Evolutionary conservation across 2,888 invertebrate species (phyloP), one percentile per base, ranked within the genome.

Genomic region (Parapristionchus giblindavisi): DNA sequence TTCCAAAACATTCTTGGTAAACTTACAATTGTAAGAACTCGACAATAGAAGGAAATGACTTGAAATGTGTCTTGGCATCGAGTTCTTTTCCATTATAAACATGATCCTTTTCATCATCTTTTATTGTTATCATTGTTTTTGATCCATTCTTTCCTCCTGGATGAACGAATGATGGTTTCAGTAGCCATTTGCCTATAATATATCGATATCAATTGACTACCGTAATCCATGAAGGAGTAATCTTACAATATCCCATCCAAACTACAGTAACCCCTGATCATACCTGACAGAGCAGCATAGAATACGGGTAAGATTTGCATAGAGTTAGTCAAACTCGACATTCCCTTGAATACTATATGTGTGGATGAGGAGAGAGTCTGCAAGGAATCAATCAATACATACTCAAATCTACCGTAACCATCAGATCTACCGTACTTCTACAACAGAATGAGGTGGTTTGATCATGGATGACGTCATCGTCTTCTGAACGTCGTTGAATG

Each of bases 301-400:
- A 52, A 68, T 48, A 68, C 52, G 32, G 68, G 68, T 8, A 68
- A 24, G 21, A 68, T 48, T 3, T 52, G 48, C 34, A 21, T 17
- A 8, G 52, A 24, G 3, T n/a, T 34, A 34, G 51, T 68, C 24
- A 68, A 34, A 27, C n/a, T 24, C 4, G 51, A 48, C 51, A 68
- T 52, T 34, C 34, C 36, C 52, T 68, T 68, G 68, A 68, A 34
- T 34, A 68, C 68, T 21, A 68, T 14, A 36, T 68, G 68, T n/a
- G 68, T 68, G 8, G 51, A 51, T 24, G 34, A 32, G 14, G 48
- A n/a, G 51, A 68, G 36, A 17, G 34, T 68, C 68, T 68, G 51
- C 24, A 29, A 58, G n/a, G 24, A 24, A n/a, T 5, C 48, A 48
- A 48, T n/a, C n/a, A n/a, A 51, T 51, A 4, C n/a, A 51, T 51